A percentile compares a stretch with the other conserved stretches of the same genome.
These are phyloP conservation scores for Melierax canorus DNA, from an alignment of 2,113 vertebrate genomes.

Conservation along the genomic window DNA sequence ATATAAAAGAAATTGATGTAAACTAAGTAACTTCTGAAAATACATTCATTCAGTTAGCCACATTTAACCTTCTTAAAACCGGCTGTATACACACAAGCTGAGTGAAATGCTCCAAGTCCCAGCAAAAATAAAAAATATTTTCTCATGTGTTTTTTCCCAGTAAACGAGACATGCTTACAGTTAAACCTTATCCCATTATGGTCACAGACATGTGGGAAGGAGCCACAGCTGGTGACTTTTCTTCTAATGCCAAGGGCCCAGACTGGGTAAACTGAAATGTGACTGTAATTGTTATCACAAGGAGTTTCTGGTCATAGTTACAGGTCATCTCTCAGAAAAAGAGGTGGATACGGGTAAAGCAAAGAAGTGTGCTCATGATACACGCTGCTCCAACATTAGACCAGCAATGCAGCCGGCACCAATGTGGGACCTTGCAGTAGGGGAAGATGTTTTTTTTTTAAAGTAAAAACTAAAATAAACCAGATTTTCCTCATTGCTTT, in stretches of 20 bases:
- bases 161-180: neutral
- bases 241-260: neutral
- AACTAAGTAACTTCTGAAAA: neutral
- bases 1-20: neutral
- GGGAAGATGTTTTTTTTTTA: neutral
- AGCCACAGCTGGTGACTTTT: neutral
- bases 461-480: neutral
- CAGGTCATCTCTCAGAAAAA: neutral
- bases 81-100: neutral
- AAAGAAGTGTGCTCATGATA: fast-evolving
- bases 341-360: neutral
- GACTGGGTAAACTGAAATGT: neutral
- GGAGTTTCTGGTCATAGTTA: neutral
- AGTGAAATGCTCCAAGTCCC: neutral
- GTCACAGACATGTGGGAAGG: neutral
- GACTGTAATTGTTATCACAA: neutral
- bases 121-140: neutral
- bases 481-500: neutral
- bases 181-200: neutral
- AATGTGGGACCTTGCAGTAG: neutral
- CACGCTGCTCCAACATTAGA: neutral
- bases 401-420: neutral
- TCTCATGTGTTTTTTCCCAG: neutral
- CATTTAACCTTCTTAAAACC: neutral
- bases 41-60: neutral